These are phyloP conservation scores for Vulpes vulpes DNA, from an alignment of 2,113 vertebrate species.

Conservation along the genomic window DNA sequence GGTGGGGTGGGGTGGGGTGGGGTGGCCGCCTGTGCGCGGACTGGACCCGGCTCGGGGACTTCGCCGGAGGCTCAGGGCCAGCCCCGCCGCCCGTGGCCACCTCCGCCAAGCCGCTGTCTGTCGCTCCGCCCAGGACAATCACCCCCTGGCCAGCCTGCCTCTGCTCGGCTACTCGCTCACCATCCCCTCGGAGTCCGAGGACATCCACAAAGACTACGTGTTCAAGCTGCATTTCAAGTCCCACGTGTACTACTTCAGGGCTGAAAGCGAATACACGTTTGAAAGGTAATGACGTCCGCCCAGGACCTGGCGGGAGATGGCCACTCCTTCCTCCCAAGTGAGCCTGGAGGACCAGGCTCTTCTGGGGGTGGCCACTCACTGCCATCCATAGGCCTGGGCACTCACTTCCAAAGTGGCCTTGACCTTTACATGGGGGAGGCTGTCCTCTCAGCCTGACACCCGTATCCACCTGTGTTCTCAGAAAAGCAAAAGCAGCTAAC, in stretches of 20 bases:
- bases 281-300: constrained; percentile 90
- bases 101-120: not conserved
- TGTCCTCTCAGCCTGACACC: not conserved
- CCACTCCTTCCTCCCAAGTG: accelerated
- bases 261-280: constrained; percentile 97
- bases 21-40: too few species aligned
- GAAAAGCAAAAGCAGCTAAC: not conserved
- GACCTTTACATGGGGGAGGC: not conserved
- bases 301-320: accelerated
- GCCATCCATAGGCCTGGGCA: accelerated
- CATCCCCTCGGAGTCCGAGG: constrained; percentile 95
- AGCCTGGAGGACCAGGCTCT: accelerated
- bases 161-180: constrained; percentile 97
- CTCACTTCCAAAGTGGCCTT: not conserved
- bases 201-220: constrained; percentile 98
- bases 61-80: not conserved
- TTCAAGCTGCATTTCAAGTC: constrained; percentile 99
- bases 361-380: not conserved
- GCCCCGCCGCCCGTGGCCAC: accelerated
- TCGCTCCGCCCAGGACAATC: constrained; percentile 92
- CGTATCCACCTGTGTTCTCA: too few species aligned
- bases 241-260: constrained; percentile 99
- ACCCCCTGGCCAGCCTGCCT: constrained; percentile 97
- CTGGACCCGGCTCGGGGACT: too few species aligned
- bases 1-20: accelerated